Evolutionary conservation across 2,888 invertebrate genomes (phyloP).

Genomic region (Sycophila texana): DNA sequence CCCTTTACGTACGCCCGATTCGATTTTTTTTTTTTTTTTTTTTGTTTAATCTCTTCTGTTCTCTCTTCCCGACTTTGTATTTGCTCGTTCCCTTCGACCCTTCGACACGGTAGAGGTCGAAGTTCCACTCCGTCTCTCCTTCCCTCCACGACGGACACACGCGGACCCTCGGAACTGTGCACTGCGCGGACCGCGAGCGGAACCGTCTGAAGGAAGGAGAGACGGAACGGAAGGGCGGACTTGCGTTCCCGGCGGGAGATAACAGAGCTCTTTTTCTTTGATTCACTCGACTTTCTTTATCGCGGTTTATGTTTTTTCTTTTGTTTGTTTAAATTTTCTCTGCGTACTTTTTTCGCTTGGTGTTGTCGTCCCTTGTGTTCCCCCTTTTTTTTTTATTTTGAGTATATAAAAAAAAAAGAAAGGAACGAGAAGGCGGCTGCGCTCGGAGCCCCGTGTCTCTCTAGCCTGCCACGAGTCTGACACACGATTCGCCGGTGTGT

Average conservation of each 20-base stretch:
- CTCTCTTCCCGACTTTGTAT: neutral
- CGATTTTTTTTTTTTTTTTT: neutral
- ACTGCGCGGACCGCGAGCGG: neutral
- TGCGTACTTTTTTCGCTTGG: no score
- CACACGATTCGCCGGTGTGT: constrained; percentile 60
- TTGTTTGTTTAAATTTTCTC: no score
- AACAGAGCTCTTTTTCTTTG: neutral
- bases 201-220: neutral
- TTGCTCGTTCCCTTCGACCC: neutral
- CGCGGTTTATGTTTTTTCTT: no score
- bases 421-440: constrained; percentile 61
- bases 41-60: neutral
- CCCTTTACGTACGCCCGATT: neutral
- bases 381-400: neutral
- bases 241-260: neutral
- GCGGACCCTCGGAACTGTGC: no score
- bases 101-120: neutral
- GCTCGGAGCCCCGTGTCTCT: constrained; percentile 66
- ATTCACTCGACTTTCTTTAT: no score
- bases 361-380: no score
- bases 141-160: constrained; percentile 29
- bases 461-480: constrained; percentile 73
- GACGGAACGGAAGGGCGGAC: neutral
- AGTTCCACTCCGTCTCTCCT: neutral
- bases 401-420: neutral